Conservation (phyloP, 2,888 invertebrate species). For the Lasioglossum zephyrum region DNA sequence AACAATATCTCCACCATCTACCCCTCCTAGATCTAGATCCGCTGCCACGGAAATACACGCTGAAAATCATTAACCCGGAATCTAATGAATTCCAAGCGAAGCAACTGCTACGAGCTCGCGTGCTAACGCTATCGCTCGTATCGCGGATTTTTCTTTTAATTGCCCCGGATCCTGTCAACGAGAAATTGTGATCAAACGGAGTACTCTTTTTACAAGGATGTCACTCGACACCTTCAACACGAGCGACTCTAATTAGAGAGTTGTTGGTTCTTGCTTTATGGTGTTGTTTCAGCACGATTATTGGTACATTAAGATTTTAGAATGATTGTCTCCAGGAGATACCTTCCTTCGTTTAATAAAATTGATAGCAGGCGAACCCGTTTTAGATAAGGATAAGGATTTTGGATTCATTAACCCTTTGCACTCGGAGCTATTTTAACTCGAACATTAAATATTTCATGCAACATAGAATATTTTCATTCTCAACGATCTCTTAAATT, state of each 20-base stretch:
- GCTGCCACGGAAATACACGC: not conserved
- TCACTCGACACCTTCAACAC: not conserved
- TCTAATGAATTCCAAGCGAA: constrained; percentile 4
- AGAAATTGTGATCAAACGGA: not conserved
- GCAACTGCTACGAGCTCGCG: not conserved
- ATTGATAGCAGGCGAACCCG: not conserved
- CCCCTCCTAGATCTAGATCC: constrained; percentile 8
- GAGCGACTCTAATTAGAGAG: not conserved
- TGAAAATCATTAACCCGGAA: constrained; percentile 7
- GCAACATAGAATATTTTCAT: no score
- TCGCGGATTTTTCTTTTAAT: not conserved
- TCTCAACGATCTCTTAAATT: no score
- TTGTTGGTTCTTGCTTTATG: not conserved
- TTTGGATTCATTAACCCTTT: no score
- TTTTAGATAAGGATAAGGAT: not conserved
- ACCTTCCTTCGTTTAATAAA: not conserved
- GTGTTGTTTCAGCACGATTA: not conserved
- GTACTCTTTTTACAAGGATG: not conserved
- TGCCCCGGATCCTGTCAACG: not conserved
- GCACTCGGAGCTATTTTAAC: no score
- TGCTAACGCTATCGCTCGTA: not conserved
- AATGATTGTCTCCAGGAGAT: no score
- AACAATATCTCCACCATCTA: constrained; percentile 26
- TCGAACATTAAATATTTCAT: no score
- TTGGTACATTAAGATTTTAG: no score